Base-by-base conservation (phyloP, 2,888 invertebrate species). In the Axea sp. region DNA sequence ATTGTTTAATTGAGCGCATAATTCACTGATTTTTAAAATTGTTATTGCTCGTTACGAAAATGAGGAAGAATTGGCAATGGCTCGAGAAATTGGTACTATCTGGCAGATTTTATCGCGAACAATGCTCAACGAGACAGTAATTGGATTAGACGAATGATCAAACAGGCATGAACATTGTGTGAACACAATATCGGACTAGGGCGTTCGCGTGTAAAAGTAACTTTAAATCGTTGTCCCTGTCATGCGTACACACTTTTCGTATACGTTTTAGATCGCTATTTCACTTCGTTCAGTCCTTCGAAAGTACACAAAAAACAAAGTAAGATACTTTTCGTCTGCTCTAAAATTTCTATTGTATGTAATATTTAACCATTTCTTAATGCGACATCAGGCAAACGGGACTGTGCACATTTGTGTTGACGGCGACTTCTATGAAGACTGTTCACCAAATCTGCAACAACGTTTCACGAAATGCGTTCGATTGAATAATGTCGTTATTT, bases 131-230 rank as follows among this genome's bases (percentile, higher is more conserved):
- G 43, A 64, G 80, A 77, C 78, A 77, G 67, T 62, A 73, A 75
- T 78, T 77, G 75, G 75, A 76, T 76, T 65, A 79, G 79, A 82
- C 80, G 73, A 82, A 80, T 80, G 80, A 75, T 59, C 62, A 37
- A 71, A 31, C 45, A 49, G 26, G 49, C 33, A 24, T 28, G 51
- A 71, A 71, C 73, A 76, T 71, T 71, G 73, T 62, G 67, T 51
- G 69, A 71, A 76, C 76, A 76, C 26, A 55, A 26, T 72, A 47
- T 62, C 67, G 30, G 14, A 7, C 41, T 33, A 17, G 39, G 28
- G 24, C 14, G 19, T 65, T 8, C 35, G 35, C n/a, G 53, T 55
- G 73, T 60, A 53, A 51, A 33, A 37, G 30, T 47, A 45, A 37
- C 24, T 69, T 55, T 37, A 62, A 41, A 41, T 9, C 39, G 60